Percentiles rank a stretch among this genome's conserved stretches.
phyloP scores from a whole-genome alignment of 2,797 vertebrate genomes.

The Borostomias antarcticus region DNA sequence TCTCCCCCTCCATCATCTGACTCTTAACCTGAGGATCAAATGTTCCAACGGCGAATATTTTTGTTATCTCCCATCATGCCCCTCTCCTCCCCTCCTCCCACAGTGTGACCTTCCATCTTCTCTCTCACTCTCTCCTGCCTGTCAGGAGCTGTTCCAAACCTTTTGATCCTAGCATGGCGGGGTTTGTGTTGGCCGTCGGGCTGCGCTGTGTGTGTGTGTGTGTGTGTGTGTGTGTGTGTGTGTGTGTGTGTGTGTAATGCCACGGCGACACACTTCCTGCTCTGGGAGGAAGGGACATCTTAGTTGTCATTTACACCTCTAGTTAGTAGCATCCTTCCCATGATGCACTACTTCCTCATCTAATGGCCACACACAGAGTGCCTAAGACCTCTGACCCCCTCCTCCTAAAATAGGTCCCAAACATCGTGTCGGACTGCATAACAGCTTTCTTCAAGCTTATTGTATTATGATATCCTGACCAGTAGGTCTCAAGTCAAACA shows the following conservation, averaged over 20 bases:
- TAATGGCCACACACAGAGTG: neutral
- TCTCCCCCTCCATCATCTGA: neutral
- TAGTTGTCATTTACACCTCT: constrained; percentile 9
- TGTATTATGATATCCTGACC: neutral
- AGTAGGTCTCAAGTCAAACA: constrained; percentile 6
- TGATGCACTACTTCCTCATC: neutral
- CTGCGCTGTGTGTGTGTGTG: neutral
- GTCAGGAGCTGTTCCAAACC: constrained; percentile 24
- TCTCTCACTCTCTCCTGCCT: constrained; percentile 23
- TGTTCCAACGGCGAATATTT: neutral
- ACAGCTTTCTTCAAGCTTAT: neutral
- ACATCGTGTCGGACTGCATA: neutral
- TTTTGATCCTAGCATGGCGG: constrained; percentile 28
- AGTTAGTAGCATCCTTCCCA: constrained; percentile 1
- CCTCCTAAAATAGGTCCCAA: constrained; percentile 4
- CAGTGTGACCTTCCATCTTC: constrained; percentile 30
- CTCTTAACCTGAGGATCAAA: neutral
- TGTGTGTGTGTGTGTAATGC: constrained; percentile 2
- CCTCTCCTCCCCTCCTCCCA: neutral
- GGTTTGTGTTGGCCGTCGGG: constrained; percentile 15
- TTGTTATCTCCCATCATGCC: neutral
- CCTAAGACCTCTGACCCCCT: constrained; percentile 22
- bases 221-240: constrained; percentile 9
- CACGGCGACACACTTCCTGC: constrained; percentile 16
- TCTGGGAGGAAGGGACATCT: constrained; percentile 9